phyloP scores from a whole-genome alignment of 2,797 vertebrate species.

The Echiichthys vipera region DNA sequence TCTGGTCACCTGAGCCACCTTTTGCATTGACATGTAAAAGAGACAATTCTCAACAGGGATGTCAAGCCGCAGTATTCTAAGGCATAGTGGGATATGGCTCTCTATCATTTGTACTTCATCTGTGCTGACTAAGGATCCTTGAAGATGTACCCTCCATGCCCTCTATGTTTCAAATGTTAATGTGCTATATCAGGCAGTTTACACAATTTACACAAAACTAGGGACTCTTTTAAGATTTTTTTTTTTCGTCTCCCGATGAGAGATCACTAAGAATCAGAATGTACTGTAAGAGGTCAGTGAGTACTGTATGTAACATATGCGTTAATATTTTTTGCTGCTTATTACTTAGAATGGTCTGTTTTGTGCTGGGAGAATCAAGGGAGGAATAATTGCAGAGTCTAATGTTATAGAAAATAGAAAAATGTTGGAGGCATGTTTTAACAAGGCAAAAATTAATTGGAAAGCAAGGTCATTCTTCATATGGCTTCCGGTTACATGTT shows the following conservation, averaged over 20 bases:
- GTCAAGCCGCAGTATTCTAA: background rate
- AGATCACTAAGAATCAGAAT: background rate
- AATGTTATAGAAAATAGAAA: conserved; percentile 24
- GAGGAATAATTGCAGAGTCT: conserved; percentile 21
- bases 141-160: background rate
- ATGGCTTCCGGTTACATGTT: conserved; percentile 7
- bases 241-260: background rate
- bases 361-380: background rate
- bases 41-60: background rate
- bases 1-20: background rate
- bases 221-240: background rate
- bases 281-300: background rate
- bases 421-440: conserved; percentile 39
- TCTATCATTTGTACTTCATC: background rate
- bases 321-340: conserved; percentile 12
- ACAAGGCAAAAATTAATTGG: conserved; percentile 26
- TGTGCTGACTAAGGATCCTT: background rate
- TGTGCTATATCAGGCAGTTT: background rate
- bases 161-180: background rate
- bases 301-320: background rate
- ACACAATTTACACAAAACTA: background rate
- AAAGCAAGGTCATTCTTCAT: background rate
- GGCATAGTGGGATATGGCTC: background rate
- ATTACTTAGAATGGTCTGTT: conserved; percentile 10
- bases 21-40: background rate